Evolutionary conservation across 2,888 invertebrate species (phyloP).

Genomic region (Agrochola macilenta): DNA sequence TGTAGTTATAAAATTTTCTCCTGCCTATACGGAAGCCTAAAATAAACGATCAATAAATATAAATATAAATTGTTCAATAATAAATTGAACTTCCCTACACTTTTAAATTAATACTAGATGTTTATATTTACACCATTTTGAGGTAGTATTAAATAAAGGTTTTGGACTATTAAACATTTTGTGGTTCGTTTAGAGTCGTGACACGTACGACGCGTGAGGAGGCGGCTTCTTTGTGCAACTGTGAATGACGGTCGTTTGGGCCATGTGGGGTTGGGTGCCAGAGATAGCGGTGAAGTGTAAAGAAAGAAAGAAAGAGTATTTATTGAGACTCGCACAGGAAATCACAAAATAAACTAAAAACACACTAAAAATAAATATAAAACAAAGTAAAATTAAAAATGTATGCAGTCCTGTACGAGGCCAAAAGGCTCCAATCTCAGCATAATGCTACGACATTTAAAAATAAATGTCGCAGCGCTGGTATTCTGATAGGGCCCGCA

Average conservation of each 20-base stretch:
- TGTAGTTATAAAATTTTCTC: neutral
- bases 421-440: too few relatives aligned
- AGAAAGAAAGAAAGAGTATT: too few relatives aligned
- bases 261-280: conserved; percentile 44
- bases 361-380: too few relatives aligned
- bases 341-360: too few relatives aligned
- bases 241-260: conserved; percentile 66
- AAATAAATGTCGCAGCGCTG: too few relatives aligned
- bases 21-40: conserved; percentile 24
- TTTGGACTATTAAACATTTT: conserved; percentile 73
- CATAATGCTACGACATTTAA: too few relatives aligned
- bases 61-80: too few relatives aligned
- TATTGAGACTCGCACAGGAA: too few relatives aligned
- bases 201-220: conserved; percentile 76
- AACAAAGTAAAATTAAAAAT: too few relatives aligned
- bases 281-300: conserved; percentile 20
- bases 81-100: conserved; percentile 13
- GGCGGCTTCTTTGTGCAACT: conserved; percentile 80
- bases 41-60: conserved; percentile 24
- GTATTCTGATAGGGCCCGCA: too few relatives aligned
- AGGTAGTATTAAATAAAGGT: conserved; percentile 67
- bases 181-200: conserved; percentile 73
- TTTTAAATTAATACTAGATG: conserved; percentile 44
- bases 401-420: too few relatives aligned
- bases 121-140: conserved; percentile 55